Evolutionary conservation across 2,797 vertebrate genomes (phyloP).

Genomic region (Adelosebastes latens): DNA sequence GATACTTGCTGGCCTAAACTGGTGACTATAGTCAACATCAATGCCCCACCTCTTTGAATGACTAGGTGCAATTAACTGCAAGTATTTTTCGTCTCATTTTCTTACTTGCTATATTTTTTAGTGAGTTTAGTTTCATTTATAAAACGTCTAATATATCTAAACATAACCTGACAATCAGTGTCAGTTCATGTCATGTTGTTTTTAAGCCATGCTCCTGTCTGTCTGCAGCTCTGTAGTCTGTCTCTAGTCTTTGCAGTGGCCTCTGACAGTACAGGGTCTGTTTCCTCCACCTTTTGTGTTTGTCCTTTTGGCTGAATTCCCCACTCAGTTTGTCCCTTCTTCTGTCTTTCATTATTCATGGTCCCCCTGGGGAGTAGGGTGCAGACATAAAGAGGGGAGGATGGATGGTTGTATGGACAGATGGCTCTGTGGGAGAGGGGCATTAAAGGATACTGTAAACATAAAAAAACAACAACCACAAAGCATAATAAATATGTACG

Average conservation of each 20-base stretch:
- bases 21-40: not conserved
- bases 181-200: not conserved
- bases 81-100: not conserved
- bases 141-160: not conserved
- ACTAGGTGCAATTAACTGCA: not conserved
- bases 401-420: constrained; percentile 33
- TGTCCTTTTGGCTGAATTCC: constrained; percentile 33
- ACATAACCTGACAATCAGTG: not conserved
- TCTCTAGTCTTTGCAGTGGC: not conserved
- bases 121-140: not conserved
- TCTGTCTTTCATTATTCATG: constrained; percentile 70
- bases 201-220: not conserved
- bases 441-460: constrained; percentile 3
- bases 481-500: not conserved
- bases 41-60: not conserved
- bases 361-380: constrained; percentile 25
- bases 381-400: constrained; percentile 35
- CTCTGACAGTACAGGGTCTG: constrained; percentile 16
- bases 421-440: constrained; percentile 29
- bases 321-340: constrained; percentile 15
- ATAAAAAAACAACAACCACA: not conserved
- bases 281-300: constrained; percentile 39
- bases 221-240: not conserved
- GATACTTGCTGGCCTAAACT: not conserved
- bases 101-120: not conserved